phyloP scores from a whole-genome alignment of 2,113 vertebrate species.

The Ammodytes dubius region DNA sequence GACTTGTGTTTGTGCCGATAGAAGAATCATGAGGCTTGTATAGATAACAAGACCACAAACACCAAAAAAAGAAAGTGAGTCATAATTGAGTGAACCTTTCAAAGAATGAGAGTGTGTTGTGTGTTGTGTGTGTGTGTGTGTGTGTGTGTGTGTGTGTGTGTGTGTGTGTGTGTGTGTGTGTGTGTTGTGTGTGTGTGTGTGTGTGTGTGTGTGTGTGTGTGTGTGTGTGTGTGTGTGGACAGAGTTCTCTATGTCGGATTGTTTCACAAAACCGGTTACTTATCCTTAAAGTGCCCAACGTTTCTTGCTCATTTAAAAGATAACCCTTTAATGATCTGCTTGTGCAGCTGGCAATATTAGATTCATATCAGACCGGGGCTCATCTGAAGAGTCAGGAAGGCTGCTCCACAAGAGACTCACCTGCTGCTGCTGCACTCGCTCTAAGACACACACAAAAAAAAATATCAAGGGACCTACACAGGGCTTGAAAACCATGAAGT shows the following conservation, averaged over 20 bases:
- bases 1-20: neutral
- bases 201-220: too few species aligned
- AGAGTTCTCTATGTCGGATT: neutral
- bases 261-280: neutral
- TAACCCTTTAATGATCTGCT: conserved; percentile 30
- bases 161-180: neutral
- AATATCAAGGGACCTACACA: neutral
- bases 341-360: conserved; percentile 47
- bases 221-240: neutral
- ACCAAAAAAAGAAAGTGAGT: neutral
- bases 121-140: too few species aligned
- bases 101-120: neutral
- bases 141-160: too few species aligned
- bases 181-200: too few species aligned
- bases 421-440: conserved; percentile 8
- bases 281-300: neutral
- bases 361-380: conserved; percentile 58
- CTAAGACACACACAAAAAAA: conserved; percentile 20
- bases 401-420: conserved; percentile 16
- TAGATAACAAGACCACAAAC: neutral
- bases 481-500: neutral
- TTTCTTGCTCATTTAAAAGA: conserved; percentile 15
- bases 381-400: conserved; percentile 41
- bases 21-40: neutral
- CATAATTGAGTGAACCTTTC: neutral